These are phyloP conservation scores for Pharmacophagus antenor DNA, from an alignment of 2,888 invertebrate species.

Conservation along the genomic window DNA sequence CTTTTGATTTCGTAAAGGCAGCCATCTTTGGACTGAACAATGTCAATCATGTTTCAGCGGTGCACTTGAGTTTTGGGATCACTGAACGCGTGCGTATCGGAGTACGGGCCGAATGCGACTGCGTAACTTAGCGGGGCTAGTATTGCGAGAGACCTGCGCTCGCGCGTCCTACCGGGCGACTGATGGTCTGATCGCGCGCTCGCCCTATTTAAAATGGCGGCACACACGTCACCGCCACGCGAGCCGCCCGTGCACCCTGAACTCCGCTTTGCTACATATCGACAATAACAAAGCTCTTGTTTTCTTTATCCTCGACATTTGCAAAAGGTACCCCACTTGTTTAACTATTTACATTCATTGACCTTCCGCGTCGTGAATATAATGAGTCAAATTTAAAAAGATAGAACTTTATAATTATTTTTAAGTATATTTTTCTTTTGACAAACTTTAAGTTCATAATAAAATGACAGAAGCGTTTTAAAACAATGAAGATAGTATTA, in stretches of 20 bases:
- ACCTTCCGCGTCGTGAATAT: neutral
- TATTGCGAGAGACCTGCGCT: conserved; percentile 45
- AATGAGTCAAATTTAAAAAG: too few species aligned
- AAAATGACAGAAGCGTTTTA: neutral
- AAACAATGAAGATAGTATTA: neutral
- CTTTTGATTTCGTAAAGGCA: conserved; percentile 85
- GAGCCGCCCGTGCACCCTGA: conserved; percentile 69
- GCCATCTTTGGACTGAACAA: conserved; percentile 73
- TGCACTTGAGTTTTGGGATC: conserved; percentile 49
- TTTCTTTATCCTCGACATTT: conserved; percentile 42
- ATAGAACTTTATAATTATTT: too few species aligned
- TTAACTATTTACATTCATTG: conserved; percentile 4
- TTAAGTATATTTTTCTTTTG: neutral
- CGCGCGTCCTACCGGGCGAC: conserved; percentile 76
- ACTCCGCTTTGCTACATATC: conserved; percentile 61
- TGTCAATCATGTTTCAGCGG: conserved; percentile 64
- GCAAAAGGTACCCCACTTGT: conserved; percentile 7
- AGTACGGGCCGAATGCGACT: conserved; percentile 52
- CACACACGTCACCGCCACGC: conserved; percentile 75
- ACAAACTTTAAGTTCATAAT: neutral
- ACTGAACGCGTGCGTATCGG: conserved; percentile 50
- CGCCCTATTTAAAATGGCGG: conserved; percentile 77
- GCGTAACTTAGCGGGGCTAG: conserved; percentile 38
- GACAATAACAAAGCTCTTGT: conserved; percentile 60
- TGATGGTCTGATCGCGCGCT: conserved; percentile 82